Evolutionary conservation across 2,113 vertebrate genomes (phyloP), one percentile per base, ranked within the genome.

Genomic region (Prochilodus magdalenae): DNA sequence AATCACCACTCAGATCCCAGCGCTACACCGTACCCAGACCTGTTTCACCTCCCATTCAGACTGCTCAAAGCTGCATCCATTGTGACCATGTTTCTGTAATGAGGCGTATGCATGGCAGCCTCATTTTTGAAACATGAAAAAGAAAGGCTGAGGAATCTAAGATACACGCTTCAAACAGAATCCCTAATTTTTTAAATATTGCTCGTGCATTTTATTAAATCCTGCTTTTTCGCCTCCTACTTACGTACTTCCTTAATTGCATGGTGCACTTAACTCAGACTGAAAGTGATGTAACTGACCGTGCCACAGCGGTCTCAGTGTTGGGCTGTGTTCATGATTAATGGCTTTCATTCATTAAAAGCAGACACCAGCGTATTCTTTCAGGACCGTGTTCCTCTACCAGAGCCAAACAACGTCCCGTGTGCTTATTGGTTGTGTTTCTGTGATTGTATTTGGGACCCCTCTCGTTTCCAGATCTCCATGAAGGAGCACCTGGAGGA

Each of bases 401-500:
- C 18, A 36, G 10, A 26, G 57, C n/a, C 11, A 11, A 60, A 26
- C 26, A 60, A 60, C 4, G 22, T 4, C 5, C 10, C 10, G 10
- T 33, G 33, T 40, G 15, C n/a, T n/a, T n/a, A n/a, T n/a, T n/a
- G 33, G 36, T 62, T 1, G 22, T 30, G n/a, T 75, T 26, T 73
- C 27, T 67, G 49, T 75, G 11, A 57, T 60, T 77, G 8, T 33
- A 6, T 67, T 4, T 24, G 15, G 15, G 67, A 12, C 11, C n/a
- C n/a, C 59, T 51, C 49, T 85, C 69, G 77, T 84, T 77, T 26
- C 0, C 82, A 98, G 97, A 90, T 94, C 12, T 94, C 92, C n/a
- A 91, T 94, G 91, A 90, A 95, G 78, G 93, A 94, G 77, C 93
- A 92, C 13, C 81, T 96, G 87, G 95, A 92, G 3, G 93, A 91